Conservation (phyloP, 2,113 vertebrate genomes). For the Prinia subflava region DNA sequence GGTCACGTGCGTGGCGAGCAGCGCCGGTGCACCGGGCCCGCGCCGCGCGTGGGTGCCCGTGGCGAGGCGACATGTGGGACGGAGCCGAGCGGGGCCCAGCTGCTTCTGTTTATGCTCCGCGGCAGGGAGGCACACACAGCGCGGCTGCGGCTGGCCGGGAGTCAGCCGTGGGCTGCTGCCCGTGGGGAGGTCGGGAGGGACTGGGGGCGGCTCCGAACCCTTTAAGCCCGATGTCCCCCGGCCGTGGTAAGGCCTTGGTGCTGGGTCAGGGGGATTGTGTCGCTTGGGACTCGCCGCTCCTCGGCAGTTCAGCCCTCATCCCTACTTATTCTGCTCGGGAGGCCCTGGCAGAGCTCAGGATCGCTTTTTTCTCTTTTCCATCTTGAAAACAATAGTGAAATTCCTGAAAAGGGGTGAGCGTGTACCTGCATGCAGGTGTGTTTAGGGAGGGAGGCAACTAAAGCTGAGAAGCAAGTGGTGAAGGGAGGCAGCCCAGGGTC, state of each 20-base stretch:
- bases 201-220: not conserved
- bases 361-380: not conserved
- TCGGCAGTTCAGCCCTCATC: not conserved
- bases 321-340: not conserved
- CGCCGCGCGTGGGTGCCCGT: slow-evolving; percentile 36
- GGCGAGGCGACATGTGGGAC: slow-evolving; percentile 46
- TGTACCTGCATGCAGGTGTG: not conserved
- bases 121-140: not conserved
- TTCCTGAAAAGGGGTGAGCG: not conserved
- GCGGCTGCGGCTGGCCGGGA: not conserved
- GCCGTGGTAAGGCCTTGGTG: fast-evolving
- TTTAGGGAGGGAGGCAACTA: not conserved
- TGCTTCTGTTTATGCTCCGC: slow-evolving; percentile 40
- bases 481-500: not conserved
- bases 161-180: not conserved
- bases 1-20: slow-evolving; percentile 21
- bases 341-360: not conserved
- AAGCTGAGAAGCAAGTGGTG: not conserved
- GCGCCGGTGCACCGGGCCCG: slow-evolving; percentile 12
- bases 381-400: slow-evolving; percentile 22
- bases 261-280: fast-evolving
- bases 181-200: not conserved
- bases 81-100: slow-evolving; percentile 43
- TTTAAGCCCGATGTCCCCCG: not conserved
- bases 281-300: fast-evolving